Evolutionary conservation across 1,140 invertebrate species (phyloP).

Genomic region (Ips typographus): DNA sequence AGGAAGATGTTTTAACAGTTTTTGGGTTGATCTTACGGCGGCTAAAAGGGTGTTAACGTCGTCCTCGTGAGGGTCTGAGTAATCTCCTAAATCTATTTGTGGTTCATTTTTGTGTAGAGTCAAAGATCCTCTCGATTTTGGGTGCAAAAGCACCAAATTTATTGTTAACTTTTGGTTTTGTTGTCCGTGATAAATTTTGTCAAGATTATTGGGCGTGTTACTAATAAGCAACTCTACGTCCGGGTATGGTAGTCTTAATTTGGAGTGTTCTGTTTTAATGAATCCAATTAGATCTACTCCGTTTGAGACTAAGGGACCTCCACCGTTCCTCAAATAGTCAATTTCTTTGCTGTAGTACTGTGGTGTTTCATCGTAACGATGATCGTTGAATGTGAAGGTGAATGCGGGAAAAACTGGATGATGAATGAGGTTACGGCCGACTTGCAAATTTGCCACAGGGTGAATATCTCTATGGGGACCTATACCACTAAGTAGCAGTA

Average conservation of each 20-base stretch:
- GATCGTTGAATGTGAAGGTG: slow-evolving; percentile 51
- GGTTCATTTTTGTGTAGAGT: slow-evolving; percentile 62
- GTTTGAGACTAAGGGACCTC: slow-evolving; percentile 51
- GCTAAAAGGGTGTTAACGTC: slow-evolving; percentile 43
- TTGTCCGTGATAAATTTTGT: not conserved
- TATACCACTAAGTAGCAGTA: slow-evolving; percentile 79
- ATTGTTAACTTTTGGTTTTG: slow-evolving; percentile 32
- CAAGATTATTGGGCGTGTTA: slow-evolving; percentile 12
- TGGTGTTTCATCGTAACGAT: slow-evolving; percentile 37
- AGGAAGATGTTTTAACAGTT: slow-evolving; percentile 33
- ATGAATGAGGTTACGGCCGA: slow-evolving; percentile 61
- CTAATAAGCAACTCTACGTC: slow-evolving; percentile 57
- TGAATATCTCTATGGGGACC: slow-evolving; percentile 63
- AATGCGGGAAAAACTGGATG: slow-evolving; percentile 56
- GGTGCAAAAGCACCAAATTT: slow-evolving; percentile 70
- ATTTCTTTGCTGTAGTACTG: slow-evolving; percentile 38
- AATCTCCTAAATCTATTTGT: slow-evolving; percentile 65
- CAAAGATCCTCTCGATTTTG: slow-evolving; percentile 66
- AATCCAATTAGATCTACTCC: slow-evolving; percentile 53
- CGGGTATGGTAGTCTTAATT: slow-evolving; percentile 52
- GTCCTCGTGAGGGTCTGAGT: slow-evolving; percentile 56
- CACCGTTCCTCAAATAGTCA: slow-evolving; percentile 51
- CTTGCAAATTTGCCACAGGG: slow-evolving; percentile 52
- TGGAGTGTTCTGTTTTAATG: slow-evolving; percentile 50
- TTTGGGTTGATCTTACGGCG: slow-evolving; percentile 33